Evolutionary conservation across 30 jellyfish, hydroid and myxozoan species (phyloP).

Genomic region (Sanderia malayensis): DNA sequence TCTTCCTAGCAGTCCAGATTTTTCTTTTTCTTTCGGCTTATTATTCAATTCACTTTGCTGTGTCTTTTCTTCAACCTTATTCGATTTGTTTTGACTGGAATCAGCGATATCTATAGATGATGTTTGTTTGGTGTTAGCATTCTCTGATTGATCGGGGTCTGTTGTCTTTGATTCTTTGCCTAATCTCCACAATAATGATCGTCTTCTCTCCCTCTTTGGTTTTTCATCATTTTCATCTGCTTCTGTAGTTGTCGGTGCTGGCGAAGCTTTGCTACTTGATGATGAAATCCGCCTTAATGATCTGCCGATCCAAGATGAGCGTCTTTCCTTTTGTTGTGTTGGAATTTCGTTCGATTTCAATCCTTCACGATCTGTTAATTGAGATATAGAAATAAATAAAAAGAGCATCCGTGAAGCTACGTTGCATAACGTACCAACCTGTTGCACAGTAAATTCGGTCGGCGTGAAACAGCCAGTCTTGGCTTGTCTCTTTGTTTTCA

Average conservation of each 20-base stretch:
- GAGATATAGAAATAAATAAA: too few relatives aligned
- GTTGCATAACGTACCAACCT: too few relatives aligned
- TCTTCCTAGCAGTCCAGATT: slow-evolving; percentile 50
- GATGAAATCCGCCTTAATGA: slow-evolving; percentile 47
- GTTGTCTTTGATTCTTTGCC: slow-evolving; percentile 53
- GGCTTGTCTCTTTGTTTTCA: too few relatives aligned
- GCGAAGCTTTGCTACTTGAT: slow-evolving; percentile 15
- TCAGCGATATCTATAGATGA: slow-evolving; percentile 1
- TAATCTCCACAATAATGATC: slow-evolving; percentile 54
- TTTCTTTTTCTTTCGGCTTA: slow-evolving; percentile 36
- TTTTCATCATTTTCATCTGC: slow-evolving; percentile 39
- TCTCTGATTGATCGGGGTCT: slow-evolving; percentile 8
- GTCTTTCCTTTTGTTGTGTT: slow-evolving; percentile 46
- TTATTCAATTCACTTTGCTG: slow-evolving; percentile 11
- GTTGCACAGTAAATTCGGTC: too few relatives aligned
- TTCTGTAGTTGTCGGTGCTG: slow-evolving; percentile 28
- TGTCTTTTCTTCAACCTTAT: slow-evolving; percentile 8
- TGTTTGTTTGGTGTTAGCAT: background rate
- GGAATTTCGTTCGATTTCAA: too few relatives aligned
- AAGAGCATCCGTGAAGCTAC: too few relatives aligned
- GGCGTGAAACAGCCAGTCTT: too few relatives aligned
- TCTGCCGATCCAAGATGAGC: slow-evolving; percentile 62
- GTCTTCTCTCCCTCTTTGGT: slow-evolving; percentile 53
- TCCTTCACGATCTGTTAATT: too few relatives aligned
- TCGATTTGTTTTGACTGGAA: slow-evolving; percentile 11